phyloP scores from a whole-genome alignment of 2,797 vertebrate species.

The Babyrousa celebensis region DNA sequence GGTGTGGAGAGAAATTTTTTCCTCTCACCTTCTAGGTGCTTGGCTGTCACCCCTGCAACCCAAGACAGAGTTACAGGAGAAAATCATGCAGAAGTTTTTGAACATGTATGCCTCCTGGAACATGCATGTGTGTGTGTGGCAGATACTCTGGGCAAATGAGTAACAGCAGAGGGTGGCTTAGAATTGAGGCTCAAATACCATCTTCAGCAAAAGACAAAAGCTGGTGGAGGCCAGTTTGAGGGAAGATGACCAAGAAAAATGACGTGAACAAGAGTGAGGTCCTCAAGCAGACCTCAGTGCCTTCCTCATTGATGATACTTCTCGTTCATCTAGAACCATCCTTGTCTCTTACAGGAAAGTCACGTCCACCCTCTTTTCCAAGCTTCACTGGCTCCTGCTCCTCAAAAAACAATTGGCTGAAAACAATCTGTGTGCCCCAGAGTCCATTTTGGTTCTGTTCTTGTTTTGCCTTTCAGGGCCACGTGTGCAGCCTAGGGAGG shows the following conservation, averaged over 20 bases:
- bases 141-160: neutral
- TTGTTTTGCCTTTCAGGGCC: too few relatives aligned
- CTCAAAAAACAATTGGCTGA: neutral
- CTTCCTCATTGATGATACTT: neutral
- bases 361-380: neutral
- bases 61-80: neutral
- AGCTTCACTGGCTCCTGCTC: neutral
- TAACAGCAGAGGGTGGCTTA: neutral
- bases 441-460: too few relatives aligned
- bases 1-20: neutral
- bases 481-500: too few relatives aligned
- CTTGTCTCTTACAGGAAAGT: neutral
- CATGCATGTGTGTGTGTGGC: accelerated
- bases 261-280: neutral
- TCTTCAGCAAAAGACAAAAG: neutral
- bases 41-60: neutral
- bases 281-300: neutral
- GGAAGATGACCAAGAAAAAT: neutral
- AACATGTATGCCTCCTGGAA: too few relatives aligned
- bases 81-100: neutral
- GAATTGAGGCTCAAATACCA: neutral
- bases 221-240: neutral
- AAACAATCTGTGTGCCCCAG: too few relatives aligned
- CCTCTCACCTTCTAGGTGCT: neutral
- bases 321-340: neutral